Evolutionary conservation across 2,888 invertebrate species (phyloP), one percentile per base, ranked within the genome.

Genomic region (Smittia sp.): DNA sequence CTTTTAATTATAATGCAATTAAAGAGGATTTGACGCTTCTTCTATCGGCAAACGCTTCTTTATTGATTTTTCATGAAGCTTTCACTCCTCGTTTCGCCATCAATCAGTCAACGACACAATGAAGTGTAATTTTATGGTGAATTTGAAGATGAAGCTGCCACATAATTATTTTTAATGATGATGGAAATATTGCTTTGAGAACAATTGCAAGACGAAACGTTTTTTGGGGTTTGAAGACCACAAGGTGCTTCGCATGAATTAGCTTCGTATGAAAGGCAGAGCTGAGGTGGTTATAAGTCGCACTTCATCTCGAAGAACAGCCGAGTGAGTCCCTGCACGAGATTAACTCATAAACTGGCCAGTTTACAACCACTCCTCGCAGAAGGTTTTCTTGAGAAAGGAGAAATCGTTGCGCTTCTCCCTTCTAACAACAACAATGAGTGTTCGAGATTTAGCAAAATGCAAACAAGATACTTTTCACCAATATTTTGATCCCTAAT

Each of bases 131-230:
- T 73, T 73, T 65, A 73, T 20, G 46, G 65, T 65, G 62, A 73
- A 73, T 73, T 73, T 73, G 24, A 63, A 58, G 41, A 7, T 27
- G 27, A 65, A 39, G 25, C n/a, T 22, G 63, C 25, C 41, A 46
- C 73, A 73, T 65, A 63, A 73, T 73, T 73, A 73, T 73, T 63
- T 73, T 25, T 73, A 73, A 73, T 65, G 73, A 73, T 73, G 73
- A 73, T 73, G 32, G 73, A 73, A 72, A 72, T 62, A 72, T 72
- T 72, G 72, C 62, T 52, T 22, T 7, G 22, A 25, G 63, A 63
- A 63, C 25, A 58, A 63, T 63, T 63, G 25, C 63, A 63, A 62
- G 62, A 22, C 20, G 52, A 38, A 38, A 38, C 18, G 9, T 6
- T 27, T 63, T 63, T 63, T 63, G 22, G 63, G 63, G 1, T 27